Percentiles rank a stretch among this genome's conserved stretches.
Evolutionary conservation across 2,888 invertebrate genomes (phyloP).

Genomic region (Notocelia uddmanniana): DNA sequence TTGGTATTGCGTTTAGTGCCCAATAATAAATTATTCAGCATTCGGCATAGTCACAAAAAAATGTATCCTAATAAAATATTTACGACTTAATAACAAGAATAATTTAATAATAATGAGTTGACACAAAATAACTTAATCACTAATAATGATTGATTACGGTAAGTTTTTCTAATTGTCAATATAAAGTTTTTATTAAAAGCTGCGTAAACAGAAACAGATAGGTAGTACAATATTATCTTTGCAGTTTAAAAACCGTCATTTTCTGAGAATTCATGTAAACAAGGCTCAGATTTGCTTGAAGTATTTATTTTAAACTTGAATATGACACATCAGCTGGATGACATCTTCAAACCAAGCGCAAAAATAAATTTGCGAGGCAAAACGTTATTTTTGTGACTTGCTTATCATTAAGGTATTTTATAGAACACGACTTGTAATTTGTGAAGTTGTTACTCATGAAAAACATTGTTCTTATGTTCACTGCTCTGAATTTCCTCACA

Average conservation of each 20-base stretch:
- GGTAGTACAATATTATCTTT: neutral
- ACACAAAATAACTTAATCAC: no score
- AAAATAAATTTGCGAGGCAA: slow-evolving; percentile 31
- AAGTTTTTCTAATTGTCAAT: neutral
- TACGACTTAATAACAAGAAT: no score
- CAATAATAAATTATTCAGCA: neutral
- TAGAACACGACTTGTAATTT: neutral
- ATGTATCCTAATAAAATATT: neutral
- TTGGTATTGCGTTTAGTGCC: neutral
- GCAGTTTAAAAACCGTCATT: neutral
- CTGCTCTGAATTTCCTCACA: neutral
- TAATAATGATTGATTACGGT: neutral
- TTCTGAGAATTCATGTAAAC: slow-evolving; percentile 15
- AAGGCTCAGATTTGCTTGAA: slow-evolving; percentile 21
- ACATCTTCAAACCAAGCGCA: neutral
- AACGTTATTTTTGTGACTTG: slow-evolving; percentile 37
- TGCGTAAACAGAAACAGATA: slow-evolving; percentile 31
- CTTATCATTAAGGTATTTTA: slow-evolving; percentile 35
- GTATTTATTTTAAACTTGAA: neutral
- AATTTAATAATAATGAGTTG: no score
- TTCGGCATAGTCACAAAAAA: neutral
- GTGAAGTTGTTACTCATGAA: neutral
- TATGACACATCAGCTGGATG: slow-evolving; percentile 6
- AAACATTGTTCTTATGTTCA: slow-evolving; percentile 4
- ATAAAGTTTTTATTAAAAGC: neutral